Evolutionary conservation across 2,797 vertebrate genomes (phyloP).

Genomic region (Limosa lapponica): DNA sequence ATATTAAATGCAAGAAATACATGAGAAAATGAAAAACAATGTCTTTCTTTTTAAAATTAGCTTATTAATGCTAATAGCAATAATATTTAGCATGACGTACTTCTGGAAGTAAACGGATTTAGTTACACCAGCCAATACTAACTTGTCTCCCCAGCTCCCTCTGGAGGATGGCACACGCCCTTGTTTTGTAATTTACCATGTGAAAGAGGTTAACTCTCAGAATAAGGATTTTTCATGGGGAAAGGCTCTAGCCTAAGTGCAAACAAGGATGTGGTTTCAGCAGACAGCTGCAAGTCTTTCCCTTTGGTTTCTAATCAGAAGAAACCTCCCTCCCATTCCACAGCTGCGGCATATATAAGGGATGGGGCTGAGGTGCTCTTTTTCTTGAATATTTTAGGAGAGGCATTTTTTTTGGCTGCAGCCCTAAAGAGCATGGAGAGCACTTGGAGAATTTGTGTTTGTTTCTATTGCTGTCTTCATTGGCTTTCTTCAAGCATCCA

Average conservation of each 20-base stretch:
- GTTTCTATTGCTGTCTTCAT: slow-evolving; percentile 64
- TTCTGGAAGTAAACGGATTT: neutral
- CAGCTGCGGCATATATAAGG: slow-evolving; percentile 77
- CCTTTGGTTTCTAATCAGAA: slow-evolving; percentile 44
- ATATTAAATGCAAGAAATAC: neutral
- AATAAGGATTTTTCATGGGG: neutral
- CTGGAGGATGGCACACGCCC: neutral
- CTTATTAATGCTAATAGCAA: neutral
- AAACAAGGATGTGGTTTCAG: neutral
- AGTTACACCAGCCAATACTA: neutral
- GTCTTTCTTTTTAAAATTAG: neutral
- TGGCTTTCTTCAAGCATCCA: slow-evolving; percentile 26
- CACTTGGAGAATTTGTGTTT: slow-evolving; percentile 45
- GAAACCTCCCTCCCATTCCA: neutral
- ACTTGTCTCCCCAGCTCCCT: neutral
- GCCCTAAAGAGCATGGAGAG: slow-evolving; percentile 63
- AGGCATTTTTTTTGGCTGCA: neutral
- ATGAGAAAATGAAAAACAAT: neutral
- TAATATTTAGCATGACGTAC: neutral
- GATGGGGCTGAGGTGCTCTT: neutral
- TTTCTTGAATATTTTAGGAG: slow-evolving; percentile 2
- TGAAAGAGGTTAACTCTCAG: neutral
- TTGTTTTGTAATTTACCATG: neutral
- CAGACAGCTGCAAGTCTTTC: slow-evolving; percentile 51
- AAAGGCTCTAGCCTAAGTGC: neutral